phyloP scores from a whole-genome alignment of 2,797 vertebrate genomes.

The Serranus cabrilla region DNA sequence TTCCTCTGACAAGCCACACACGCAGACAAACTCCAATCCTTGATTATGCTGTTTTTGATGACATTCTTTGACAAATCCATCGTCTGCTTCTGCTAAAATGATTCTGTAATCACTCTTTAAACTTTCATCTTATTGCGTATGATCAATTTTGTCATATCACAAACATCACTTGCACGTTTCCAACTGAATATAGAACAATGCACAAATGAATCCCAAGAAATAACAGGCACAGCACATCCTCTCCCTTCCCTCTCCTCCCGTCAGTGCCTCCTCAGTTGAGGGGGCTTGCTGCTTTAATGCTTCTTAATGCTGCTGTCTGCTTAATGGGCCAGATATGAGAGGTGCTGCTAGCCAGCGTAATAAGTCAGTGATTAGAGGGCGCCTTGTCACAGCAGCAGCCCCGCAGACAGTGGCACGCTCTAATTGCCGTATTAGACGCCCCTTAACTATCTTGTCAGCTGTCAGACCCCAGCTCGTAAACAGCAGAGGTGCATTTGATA shows the following conservation, averaged over 20 bases:
- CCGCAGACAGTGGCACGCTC: conserved; percentile 88
- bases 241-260: conserved; percentile 73
- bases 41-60: conserved; percentile 39
- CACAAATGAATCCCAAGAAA: conserved; percentile 63
- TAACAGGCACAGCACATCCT: conserved; percentile 53
- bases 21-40: conserved; percentile 34
- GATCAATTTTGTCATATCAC: conserved; percentile 39
- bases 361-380: conserved; percentile 90
- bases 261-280: conserved; percentile 70
- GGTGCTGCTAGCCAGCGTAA: conserved; percentile 88
- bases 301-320: conserved; percentile 89
- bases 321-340: conserved; percentile 89
- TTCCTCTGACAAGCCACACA: conserved; percentile 45
- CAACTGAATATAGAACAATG: conserved; percentile 51
- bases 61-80: conserved; percentile 38
- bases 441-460: conserved; percentile 88
- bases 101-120: conserved; percentile 19
- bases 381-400: conserved; percentile 89
- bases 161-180: conserved; percentile 46
- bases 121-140: conserved; percentile 48
- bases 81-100: conserved; percentile 23
- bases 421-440: conserved; percentile 88
- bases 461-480: conserved; percentile 81
- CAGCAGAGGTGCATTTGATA: conserved; percentile 81
- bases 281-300: conserved; percentile 87